phyloP scores from a whole-genome alignment of 2,113 vertebrate genomes.

The Chlorodrepanis virens region DNA sequence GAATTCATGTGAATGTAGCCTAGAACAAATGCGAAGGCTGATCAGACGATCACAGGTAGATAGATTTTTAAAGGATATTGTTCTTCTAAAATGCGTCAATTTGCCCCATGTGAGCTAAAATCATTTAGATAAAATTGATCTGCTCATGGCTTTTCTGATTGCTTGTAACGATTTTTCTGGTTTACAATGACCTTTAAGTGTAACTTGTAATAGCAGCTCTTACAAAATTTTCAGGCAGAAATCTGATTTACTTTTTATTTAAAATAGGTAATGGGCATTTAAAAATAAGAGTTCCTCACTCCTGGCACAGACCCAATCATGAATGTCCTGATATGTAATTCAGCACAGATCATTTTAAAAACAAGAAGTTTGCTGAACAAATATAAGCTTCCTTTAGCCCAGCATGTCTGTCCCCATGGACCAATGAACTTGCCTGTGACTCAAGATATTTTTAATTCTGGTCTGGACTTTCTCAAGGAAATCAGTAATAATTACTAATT shows the following conservation, averaged over 20 bases:
- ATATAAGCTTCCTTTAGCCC: slow-evolving; percentile 34
- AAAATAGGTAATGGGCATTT: not conserved
- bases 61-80: not conserved
- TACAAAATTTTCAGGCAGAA: not conserved
- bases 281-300: not conserved
- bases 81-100: not conserved
- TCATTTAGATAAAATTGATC: not conserved
- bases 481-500: slow-evolving; percentile 94
- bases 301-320: not conserved
- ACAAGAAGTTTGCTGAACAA: slow-evolving; percentile 47
- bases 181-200: not conserved
- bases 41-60: not conserved
- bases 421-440: slow-evolving; percentile 82
- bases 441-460: slow-evolving; percentile 82
- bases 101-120: not conserved
- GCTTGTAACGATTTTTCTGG: not conserved
- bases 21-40: not conserved
- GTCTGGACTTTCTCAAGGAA: slow-evolving; percentile 98
- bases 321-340: not conserved
- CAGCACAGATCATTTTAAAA: slow-evolving; percentile 33
- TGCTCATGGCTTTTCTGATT: not conserved
- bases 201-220: not conserved
- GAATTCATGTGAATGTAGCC: not conserved
- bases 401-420: slow-evolving; percentile 27
- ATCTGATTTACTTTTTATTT: not conserved